phyloP scores from a whole-genome alignment of 2,888 invertebrate species.

The Tricholauxania praeusta region DNA sequence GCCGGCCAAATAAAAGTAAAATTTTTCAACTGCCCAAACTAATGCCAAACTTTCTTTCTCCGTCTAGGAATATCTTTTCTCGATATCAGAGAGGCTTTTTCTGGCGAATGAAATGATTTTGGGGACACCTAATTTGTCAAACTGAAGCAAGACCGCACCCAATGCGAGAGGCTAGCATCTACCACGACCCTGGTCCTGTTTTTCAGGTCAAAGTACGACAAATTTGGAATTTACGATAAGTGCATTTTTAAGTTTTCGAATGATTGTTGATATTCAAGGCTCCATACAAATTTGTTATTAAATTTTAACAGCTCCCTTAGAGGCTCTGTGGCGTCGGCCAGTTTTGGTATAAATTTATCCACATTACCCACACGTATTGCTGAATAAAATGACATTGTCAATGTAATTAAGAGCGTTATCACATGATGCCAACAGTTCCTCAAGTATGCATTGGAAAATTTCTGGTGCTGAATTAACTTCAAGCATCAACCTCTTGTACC shows the following conservation, averaged over 20 bases:
- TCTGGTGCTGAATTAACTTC: too few species aligned
- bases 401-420: too few species aligned
- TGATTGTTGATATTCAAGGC: constrained; percentile 48
- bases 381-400: too few species aligned
- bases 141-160: constrained; percentile 56
- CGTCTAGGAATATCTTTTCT: constrained; percentile 44
- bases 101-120: constrained; percentile 45
- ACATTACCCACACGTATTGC: constrained; percentile 50
- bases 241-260: constrained; percentile 51
- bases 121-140: constrained; percentile 18
- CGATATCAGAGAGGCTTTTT: constrained; percentile 40
- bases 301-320: constrained; percentile 51
- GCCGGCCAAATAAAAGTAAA: constrained; percentile 44
- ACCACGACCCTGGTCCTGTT: constrained; percentile 53
- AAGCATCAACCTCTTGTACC: too few species aligned
- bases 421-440: too few species aligned
- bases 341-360: constrained; percentile 44
- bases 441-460: too few species aligned
- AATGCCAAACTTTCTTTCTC: constrained; percentile 44
- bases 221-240: constrained; percentile 34
- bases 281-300: constrained; percentile 53
- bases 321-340: constrained; percentile 40
- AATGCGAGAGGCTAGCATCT: constrained; percentile 58
- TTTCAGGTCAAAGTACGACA: constrained; percentile 53
- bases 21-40: constrained; percentile 44